Conservation (phyloP, 2,113 vertebrate genomes). For the Nematolebias whitei region DNA sequence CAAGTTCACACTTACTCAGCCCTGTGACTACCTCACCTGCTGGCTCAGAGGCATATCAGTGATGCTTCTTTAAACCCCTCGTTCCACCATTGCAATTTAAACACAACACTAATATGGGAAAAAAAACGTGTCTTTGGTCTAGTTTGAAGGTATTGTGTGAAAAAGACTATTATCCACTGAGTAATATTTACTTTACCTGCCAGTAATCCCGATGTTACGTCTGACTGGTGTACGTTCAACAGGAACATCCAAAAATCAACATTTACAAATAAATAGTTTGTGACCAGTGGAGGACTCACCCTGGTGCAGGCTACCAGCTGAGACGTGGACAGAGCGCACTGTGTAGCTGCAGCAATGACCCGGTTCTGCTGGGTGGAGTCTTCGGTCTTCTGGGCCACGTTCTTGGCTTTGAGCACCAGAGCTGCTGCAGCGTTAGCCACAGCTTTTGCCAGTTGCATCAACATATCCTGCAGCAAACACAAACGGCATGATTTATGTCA, state of each 20-base stretch:
- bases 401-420: constrained; percentile 94
- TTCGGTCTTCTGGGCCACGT: constrained; percentile 93
- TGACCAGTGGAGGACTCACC: constrained; percentile 75
- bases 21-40: too few relatives aligned
- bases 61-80: too few relatives aligned
- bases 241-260: not conserved
- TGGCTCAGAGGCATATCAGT: too few relatives aligned
- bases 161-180: too few relatives aligned
- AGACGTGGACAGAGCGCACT: constrained; percentile 95
- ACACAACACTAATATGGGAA: too few relatives aligned
- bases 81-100: too few relatives aligned
- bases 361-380: constrained; percentile 89
- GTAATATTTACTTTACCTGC: not conserved
- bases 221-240: not conserved
- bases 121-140: too few relatives aligned
- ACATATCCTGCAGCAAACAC: constrained; percentile 84
- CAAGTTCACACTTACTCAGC: too few relatives aligned
- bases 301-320: constrained; percentile 97
- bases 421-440: constrained; percentile 92
- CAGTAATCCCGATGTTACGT: not conserved
- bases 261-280: not conserved
- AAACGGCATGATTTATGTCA: not conserved
- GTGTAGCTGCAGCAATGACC: constrained; percentile 94
- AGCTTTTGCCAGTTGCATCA: constrained; percentile 95
- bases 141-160: too few relatives aligned